Conservation (phyloP, 2,888 invertebrate species). For the Ophion ellenae region DNA sequence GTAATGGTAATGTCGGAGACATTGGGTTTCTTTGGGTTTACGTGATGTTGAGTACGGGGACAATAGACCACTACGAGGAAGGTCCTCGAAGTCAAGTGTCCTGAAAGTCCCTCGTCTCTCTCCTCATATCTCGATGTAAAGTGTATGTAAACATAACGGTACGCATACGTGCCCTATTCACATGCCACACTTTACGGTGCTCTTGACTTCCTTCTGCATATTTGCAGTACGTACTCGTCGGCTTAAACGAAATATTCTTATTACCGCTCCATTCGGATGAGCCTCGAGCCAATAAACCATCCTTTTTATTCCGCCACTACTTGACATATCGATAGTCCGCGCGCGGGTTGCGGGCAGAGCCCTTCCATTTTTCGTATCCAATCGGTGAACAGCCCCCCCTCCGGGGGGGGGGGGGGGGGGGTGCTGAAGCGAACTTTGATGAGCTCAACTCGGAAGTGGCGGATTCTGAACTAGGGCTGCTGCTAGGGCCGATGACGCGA, state of each 20-base stretch:
- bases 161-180: not conserved
- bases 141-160: not conserved
- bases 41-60: too few species aligned
- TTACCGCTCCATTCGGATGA: slow-evolving; percentile 14
- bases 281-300: not conserved
- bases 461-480: not conserved
- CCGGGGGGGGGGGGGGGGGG: too few species aligned
- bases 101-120: too few species aligned
- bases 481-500: not conserved
- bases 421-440: slow-evolving; percentile 40
- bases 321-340: slow-evolving; percentile 33
- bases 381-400: slow-evolving; percentile 22
- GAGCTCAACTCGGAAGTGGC: slow-evolving; percentile 41
- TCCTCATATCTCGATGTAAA: too few species aligned
- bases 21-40: too few species aligned
- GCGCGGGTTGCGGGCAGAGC: not conserved
- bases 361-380: slow-evolving; percentile 36
- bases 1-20: too few species aligned
- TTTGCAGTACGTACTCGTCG: slow-evolving; percentile 26
- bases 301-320: slow-evolving; percentile 3
- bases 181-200: not conserved
- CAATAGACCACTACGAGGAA: too few species aligned
- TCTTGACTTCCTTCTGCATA: slow-evolving; percentile 24
- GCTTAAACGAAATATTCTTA: slow-evolving; percentile 43
- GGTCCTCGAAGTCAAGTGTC: too few species aligned